phyloP scores from a whole-genome alignment of 2,888 invertebrate species.

The Corythucha ciliata region DNA sequence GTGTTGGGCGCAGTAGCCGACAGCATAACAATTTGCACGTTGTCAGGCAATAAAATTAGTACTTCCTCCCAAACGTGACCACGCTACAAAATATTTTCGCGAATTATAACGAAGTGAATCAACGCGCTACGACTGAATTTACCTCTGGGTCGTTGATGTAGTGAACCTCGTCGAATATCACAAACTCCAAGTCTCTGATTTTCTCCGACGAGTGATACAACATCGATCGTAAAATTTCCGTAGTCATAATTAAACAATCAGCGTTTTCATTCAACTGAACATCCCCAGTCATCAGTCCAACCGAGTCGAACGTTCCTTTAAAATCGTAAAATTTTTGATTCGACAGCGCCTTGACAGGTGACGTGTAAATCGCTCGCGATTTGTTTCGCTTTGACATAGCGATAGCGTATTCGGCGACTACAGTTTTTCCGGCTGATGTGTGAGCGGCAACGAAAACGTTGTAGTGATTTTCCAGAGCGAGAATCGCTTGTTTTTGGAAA shows the following conservation, averaged over 20 bases:
- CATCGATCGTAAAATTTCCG: constrained; percentile 75
- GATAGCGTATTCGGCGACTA: constrained; percentile 98
- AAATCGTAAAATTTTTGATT: constrained; percentile 99
- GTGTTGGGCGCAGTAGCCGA: constrained; percentile 98
- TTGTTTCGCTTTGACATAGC: constrained; percentile 51
- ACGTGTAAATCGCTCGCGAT: constrained; percentile 85
- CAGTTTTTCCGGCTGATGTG: constrained; percentile 98
- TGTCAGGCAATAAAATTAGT: constrained; percentile 84
- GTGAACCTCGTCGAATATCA: constrained; percentile 98
- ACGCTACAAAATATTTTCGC: constrained; percentile 47
- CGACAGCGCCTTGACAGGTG: constrained; percentile 96
- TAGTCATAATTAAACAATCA: constrained; percentile 96
- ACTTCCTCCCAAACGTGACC: constrained; percentile 99
- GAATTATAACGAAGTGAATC: background rate
- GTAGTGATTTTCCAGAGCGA: constrained; percentile 84
- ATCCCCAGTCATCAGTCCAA: constrained; percentile 90
- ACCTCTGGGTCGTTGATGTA: constrained; percentile 95
- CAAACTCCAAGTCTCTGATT: constrained; percentile 92
- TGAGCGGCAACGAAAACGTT: constrained; percentile 99
- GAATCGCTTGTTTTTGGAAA: constrained; percentile 95
- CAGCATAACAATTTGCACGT: constrained; percentile 91
- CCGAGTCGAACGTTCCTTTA: constrained; percentile 71
- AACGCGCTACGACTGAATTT: too few relatives aligned
- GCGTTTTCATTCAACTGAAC: constrained; percentile 90
- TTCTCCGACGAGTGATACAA: constrained; percentile 69